Evolutionary conservation across 2,888 invertebrate species (phyloP).

Genomic region (Dryomyza anilis): DNA sequence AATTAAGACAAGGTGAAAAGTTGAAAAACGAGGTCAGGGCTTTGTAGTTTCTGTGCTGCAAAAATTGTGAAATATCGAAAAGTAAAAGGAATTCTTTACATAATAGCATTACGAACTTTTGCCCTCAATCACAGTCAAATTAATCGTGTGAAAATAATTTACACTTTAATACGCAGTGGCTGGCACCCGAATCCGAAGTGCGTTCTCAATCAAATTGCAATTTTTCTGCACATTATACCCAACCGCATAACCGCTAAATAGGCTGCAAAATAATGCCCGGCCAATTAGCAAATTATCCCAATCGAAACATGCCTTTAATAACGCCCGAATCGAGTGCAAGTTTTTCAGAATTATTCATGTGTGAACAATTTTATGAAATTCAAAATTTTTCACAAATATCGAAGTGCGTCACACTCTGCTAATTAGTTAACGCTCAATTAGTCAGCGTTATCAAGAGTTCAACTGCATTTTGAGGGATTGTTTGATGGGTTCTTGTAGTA

Average conservation of each 20-base stretch:
- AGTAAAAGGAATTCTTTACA: no score
- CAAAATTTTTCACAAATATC: background rate
- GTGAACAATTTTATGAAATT: background rate
- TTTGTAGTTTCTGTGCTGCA: no score
- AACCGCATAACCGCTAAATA: background rate
- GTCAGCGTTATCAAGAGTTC: background rate
- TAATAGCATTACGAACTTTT: no score
- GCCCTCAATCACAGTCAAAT: no score
- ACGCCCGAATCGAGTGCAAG: background rate
- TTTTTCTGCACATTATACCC: background rate
- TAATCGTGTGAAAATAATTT: background rate
- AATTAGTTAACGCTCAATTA: constrained; percentile 5
- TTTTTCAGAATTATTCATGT: background rate
- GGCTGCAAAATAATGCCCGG: no score
- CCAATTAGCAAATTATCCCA: no score
- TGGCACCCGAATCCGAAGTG: background rate
- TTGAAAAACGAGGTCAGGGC: no score
- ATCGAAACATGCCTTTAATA: no score
- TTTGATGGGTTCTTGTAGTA: no score
- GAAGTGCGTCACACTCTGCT: constrained; percentile 9
- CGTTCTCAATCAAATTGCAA: background rate
- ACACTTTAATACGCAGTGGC: background rate
- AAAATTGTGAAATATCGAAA: no score
- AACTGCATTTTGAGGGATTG: no score
- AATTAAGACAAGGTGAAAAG: no score